Conservation (phyloP, 2,113 vertebrate species). For the Ciconia boyciana region DNA sequence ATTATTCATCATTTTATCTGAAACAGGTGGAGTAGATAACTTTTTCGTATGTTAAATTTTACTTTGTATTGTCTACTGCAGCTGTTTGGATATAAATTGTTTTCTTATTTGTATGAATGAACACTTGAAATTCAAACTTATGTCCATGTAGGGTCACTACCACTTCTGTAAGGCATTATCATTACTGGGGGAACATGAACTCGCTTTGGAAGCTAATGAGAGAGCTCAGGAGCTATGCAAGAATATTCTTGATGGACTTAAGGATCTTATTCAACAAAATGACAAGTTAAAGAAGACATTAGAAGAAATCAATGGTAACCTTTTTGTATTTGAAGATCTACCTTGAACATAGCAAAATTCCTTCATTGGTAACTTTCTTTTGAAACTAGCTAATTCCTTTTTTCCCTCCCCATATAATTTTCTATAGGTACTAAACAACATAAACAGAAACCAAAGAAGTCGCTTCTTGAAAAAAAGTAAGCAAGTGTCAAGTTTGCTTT, state of each 20-base stretch:
- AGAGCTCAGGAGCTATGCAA: constrained; percentile 78
- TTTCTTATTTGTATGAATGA: neutral
- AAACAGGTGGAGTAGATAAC: neutral
- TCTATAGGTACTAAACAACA: constrained; percentile 46
- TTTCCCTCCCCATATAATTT: neutral
- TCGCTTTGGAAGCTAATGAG: constrained; percentile 80
- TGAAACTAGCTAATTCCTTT: neutral
- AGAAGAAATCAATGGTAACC: constrained; percentile 65
- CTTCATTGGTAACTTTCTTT: neutral
- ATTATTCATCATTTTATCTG: neutral
- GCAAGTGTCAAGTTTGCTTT: neutral
- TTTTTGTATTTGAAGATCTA: neutral
- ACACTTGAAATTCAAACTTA: neutral
- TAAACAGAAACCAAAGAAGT: constrained; percentile 28
- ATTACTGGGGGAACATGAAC: constrained; percentile 70
- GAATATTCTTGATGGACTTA: constrained; percentile 69
- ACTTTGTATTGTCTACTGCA: neutral
- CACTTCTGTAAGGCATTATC: constrained; percentile 89
- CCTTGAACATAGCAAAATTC: neutral
- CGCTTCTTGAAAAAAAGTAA: constrained; percentile 64
- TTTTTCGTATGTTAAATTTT: fast-evolving
- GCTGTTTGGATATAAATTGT: neutral
- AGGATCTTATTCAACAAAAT: constrained; percentile 80
- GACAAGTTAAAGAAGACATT: constrained; percentile 63
- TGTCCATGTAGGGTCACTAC: constrained; percentile 86